These are phyloP conservation scores for Pheosia tremula DNA, from an alignment of 2,888 invertebrate genomes.

Conservation along the genomic window DNA sequence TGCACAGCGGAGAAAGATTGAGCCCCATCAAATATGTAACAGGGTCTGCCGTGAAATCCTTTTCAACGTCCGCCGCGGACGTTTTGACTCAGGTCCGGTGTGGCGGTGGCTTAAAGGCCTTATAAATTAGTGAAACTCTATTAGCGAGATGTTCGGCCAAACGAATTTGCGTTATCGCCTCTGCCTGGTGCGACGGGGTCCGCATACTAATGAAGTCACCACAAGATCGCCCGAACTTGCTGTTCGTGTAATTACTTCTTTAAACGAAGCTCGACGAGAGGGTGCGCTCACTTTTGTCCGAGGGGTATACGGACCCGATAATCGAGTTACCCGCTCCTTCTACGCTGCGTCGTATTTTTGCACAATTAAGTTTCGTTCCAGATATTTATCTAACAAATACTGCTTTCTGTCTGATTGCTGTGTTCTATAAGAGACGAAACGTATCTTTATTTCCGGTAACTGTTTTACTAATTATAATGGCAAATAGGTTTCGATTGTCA, in stretches of 20 bases:
- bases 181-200: slow-evolving; percentile 65
- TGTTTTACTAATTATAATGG: too few species aligned
- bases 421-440: background rate
- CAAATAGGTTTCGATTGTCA: too few species aligned
- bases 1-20: slow-evolving; percentile 65
- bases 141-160: slow-evolving; percentile 82
- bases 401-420: slow-evolving; percentile 34
- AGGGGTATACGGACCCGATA: slow-evolving; percentile 62
- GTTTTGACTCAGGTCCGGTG: slow-evolving; percentile 70
- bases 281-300: slow-evolving; percentile 69
- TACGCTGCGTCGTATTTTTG: slow-evolving; percentile 46
- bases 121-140: slow-evolving; percentile 85
- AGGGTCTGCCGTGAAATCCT: slow-evolving; percentile 77
- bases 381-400: slow-evolving; percentile 44
- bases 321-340: slow-evolving; percentile 62
- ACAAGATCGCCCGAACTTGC: slow-evolving; percentile 68
- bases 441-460: slow-evolving; percentile 21
- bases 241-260: slow-evolving; percentile 81
- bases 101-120: slow-evolving; percentile 74
- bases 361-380: slow-evolving; percentile 45
- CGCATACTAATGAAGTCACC: slow-evolving; percentile 75
- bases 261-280: slow-evolving; percentile 74
- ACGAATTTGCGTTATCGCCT: slow-evolving; percentile 84
- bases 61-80: slow-evolving; percentile 74
- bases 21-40: slow-evolving; percentile 75